A percentile compares a stretch with the other conserved stretches of the same genome.
Evolutionary conservation across 2,888 invertebrate species (phyloP).

Genomic region (Cybosia mesomella): DNA sequence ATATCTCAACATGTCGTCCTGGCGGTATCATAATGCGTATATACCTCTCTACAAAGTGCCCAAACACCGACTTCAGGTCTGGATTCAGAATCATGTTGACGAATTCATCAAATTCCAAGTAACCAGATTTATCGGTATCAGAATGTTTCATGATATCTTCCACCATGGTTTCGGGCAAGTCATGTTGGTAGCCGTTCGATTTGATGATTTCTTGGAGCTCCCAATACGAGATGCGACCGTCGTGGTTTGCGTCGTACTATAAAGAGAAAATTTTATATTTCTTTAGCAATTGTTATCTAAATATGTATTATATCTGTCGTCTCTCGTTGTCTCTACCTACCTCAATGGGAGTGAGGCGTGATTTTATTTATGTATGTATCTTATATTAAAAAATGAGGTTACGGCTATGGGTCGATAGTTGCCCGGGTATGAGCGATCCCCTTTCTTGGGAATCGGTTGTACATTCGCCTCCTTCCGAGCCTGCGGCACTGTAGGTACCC

Average conservation of each 20-base stretch:
- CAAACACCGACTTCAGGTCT: constrained; percentile 80
- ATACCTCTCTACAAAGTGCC: constrained; percentile 80
- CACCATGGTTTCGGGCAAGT: background rate
- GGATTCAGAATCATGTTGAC: constrained; percentile 84
- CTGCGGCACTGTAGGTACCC: no score
- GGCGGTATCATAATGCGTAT: constrained; percentile 71
- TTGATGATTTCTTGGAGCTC: constrained; percentile 10
- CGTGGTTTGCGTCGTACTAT: constrained; percentile 13
- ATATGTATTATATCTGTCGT: no score
- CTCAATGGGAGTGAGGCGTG: no score
- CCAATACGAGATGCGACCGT: constrained; percentile 64
- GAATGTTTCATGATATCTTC: constrained; percentile 10
- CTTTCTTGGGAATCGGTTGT: no score
- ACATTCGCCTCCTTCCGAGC: no score
- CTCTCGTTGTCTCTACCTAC: no score
- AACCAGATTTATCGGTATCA: constrained; percentile 73
- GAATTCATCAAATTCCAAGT: constrained; percentile 88
- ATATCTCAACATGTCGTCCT: constrained; percentile 69
- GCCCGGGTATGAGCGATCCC: no score
- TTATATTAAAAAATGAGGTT: no score
- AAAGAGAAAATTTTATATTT: background rate
- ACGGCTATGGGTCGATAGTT: no score
- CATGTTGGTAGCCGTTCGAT: background rate
- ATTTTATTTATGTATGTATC: no score
- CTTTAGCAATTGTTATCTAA: no score